Evolutionary conservation across 2,888 invertebrate genomes (phyloP).

Genomic region (Hermaeophaga mercurialis): DNA sequence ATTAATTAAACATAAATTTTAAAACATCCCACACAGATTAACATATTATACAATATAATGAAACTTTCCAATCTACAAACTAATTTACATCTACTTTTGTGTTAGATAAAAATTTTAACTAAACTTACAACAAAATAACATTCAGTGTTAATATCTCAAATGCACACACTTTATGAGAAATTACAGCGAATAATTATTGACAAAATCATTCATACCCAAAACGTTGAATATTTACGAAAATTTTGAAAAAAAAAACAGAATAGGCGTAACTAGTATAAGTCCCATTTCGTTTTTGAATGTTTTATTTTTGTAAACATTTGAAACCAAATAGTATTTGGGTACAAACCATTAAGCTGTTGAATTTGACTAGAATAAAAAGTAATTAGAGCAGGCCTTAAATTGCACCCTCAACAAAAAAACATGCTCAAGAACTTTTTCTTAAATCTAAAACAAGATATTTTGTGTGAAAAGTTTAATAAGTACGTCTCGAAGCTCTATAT

Average conservation of each 20-base stretch:
- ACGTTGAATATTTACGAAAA: slow-evolving; percentile 23
- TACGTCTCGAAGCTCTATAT: slow-evolving; percentile 41
- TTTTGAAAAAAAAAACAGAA: slow-evolving; percentile 27
- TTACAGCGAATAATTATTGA: slow-evolving; percentile 48
- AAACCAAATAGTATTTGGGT: slow-evolving; percentile 41
- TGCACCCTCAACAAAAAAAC: slow-evolving; percentile 33
- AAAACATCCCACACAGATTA: slow-evolving; percentile 53
- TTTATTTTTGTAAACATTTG: slow-evolving; percentile 44
- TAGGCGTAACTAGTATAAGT: slow-evolving; percentile 31
- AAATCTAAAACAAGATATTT: slow-evolving; percentile 17
- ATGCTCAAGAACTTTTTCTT: slow-evolving; percentile 28
- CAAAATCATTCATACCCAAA: slow-evolving; percentile 20
- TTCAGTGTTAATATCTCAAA: slow-evolving; percentile 51
- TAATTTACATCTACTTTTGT: slow-evolving; percentile 38
- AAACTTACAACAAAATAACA: slow-evolving; percentile 35
- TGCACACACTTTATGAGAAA: slow-evolving; percentile 47
- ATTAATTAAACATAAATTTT: slow-evolving; percentile 53
- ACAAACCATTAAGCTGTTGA: slow-evolving; percentile 46
- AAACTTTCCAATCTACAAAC: slow-evolving; percentile 51
- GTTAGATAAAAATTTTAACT: slow-evolving; percentile 39
- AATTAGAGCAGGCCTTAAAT: slow-evolving; percentile 24
- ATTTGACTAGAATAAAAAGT: slow-evolving; percentile 28
- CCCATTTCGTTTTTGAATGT: slow-evolving; percentile 39
- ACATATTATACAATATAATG: slow-evolving; percentile 56
- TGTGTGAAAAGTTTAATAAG: slow-evolving; percentile 40